These are phyloP conservation scores for Megaceryle maxima DNA, from an alignment of 2,113 vertebrate species.

Conservation along the genomic window DNA sequence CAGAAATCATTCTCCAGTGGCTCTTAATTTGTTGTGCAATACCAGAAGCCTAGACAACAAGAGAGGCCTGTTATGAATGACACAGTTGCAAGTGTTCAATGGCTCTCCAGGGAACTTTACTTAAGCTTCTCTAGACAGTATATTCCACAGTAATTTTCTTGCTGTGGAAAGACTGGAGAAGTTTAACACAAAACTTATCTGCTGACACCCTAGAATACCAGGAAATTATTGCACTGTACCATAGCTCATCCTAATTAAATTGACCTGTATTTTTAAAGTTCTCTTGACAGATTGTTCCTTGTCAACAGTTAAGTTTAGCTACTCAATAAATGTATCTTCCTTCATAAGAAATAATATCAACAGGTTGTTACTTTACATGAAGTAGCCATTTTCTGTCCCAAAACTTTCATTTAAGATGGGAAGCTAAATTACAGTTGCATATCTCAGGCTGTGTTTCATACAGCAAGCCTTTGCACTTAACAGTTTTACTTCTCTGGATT, in stretches of 20 bases:
- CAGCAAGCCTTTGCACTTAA: neutral
- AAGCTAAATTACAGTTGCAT: neutral
- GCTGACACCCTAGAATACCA: neutral
- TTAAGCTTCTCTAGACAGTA: neutral
- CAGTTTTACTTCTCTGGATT: neutral
- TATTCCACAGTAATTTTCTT: neutral
- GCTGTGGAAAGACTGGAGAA: neutral
- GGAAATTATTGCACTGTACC: neutral
- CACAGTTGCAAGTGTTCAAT: neutral
- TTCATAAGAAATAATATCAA: neutral
- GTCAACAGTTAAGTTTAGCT: slow-evolving; percentile 19
- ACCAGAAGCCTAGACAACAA: neutral
- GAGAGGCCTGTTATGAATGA: neutral
- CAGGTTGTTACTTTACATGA: neutral
- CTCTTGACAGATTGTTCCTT: neutral
- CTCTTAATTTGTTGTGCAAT: neutral
- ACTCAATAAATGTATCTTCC: neutral
- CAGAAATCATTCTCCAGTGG: neutral
- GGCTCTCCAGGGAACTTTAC: neutral
- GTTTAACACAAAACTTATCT: neutral
- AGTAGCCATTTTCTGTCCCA: neutral
- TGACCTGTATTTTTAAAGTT: neutral
- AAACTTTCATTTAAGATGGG: neutral
- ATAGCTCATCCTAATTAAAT: slow-evolving; percentile 32
- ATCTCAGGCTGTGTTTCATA: neutral